A percentile compares a stretch with the other conserved stretches of the same genome.
phyloP scores from a whole-genome alignment of 2,113 vertebrate genomes.

The Sorex fumeus region DNA sequence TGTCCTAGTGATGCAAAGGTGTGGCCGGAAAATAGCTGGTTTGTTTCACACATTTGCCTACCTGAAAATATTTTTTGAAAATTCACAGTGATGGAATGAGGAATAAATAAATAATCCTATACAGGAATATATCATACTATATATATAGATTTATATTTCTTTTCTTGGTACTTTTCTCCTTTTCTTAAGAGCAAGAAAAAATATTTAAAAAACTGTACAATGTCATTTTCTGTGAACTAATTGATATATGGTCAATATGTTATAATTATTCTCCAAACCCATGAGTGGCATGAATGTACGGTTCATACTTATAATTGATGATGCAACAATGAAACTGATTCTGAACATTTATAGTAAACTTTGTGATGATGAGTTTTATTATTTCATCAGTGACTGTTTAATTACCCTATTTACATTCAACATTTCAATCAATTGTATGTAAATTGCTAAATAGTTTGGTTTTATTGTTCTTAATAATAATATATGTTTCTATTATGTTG shows the following conservation, averaged over 20 bases:
- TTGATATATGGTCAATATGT: constrained; percentile 82
- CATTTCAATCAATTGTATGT: constrained; percentile 77
- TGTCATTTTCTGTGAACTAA: constrained; percentile 61
- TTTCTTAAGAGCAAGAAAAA: not conserved
- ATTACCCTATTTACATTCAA: constrained; percentile 85
- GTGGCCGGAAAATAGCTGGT: not conserved
- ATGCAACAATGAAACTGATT: constrained; percentile 84
- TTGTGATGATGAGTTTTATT: constrained; percentile 86
- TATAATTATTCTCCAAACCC: constrained; percentile 80
- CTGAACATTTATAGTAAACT: constrained; percentile 86
- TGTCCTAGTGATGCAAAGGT: constrained; percentile 75
- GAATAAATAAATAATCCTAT: not conserved
- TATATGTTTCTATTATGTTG: constrained; percentile 83
- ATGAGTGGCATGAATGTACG: constrained; percentile 81
- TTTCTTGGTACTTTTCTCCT: not conserved
- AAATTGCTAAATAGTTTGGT: constrained; percentile 86
- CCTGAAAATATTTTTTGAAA: constrained; percentile 70
- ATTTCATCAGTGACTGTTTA: constrained; percentile 87
- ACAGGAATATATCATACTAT: not conserved
- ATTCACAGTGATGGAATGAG: constrained; percentile 23
- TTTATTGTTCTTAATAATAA: constrained; percentile 83
- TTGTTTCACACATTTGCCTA: constrained; percentile 23
- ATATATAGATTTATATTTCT: not conserved
- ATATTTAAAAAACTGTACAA: not conserved
- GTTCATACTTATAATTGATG: constrained; percentile 73